Evolutionary conservation across 2,888 invertebrate genomes (phyloP).

Genomic region (Spatulosminthurus flaviceps): DNA sequence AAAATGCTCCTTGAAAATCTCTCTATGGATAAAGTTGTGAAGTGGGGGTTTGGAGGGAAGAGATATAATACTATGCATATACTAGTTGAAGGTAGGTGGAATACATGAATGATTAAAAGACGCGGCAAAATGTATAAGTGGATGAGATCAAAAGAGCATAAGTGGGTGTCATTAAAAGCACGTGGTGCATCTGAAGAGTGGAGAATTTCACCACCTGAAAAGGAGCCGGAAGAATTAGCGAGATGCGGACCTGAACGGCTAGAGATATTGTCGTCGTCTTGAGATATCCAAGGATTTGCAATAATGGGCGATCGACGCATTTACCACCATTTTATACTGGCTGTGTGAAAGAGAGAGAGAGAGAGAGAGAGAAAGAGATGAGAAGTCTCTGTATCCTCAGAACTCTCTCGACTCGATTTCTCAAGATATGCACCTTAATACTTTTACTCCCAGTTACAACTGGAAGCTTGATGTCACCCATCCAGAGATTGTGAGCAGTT

Average conservation of each 20-base stretch:
- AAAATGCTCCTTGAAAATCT: neutral
- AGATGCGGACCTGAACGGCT: constrained; percentile 26
- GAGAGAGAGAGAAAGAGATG: neutral
- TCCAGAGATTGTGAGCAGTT: neutral
- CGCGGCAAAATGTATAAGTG: neutral
- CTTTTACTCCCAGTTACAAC: neutral
- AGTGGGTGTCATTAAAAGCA: constrained; percentile 53
- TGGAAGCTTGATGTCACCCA: neutral
- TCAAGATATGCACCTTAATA: too few species aligned
- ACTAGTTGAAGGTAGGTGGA: constrained; percentile 18
- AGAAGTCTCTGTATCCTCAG: neutral
- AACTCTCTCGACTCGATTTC: neutral
- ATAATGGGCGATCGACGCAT: constrained; percentile 48
- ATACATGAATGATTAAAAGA: constrained; percentile 37
- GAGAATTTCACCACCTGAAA: constrained; percentile 46
- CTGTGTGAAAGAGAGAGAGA: too few species aligned
- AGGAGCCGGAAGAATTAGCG: constrained; percentile 45
- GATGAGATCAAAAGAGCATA: constrained; percentile 51
- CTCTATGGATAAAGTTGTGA: neutral
- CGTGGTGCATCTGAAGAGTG: constrained; percentile 44
- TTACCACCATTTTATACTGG: constrained; percentile 17
- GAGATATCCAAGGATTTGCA: constrained; percentile 52
- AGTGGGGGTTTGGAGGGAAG: neutral
- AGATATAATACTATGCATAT: neutral
- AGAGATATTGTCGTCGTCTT: constrained; percentile 32